Base-by-base conservation (phyloP, 2,888 invertebrate species). In the Automeris io region DNA sequence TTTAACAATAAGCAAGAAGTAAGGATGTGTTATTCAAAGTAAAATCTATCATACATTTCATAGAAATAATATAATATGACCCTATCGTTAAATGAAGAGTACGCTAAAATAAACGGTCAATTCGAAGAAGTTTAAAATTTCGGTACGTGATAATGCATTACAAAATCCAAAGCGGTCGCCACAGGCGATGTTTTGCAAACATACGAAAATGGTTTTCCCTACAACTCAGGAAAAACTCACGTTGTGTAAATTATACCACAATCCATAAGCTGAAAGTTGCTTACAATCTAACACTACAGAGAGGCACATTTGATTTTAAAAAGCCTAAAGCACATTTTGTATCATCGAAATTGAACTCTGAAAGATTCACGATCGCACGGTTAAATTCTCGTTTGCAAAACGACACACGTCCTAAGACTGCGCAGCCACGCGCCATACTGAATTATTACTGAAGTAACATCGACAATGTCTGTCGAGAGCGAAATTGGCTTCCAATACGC, bases 401-500 rank as follows among this genome's bases (percentile, higher is more conserved):
- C 46, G 44, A 57, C 49, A 55, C 68, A 60, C 74, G 72, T 65
- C 68, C 59, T 48, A 41, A 49, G 47, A 46, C 58, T 54, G 63
- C 73, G 73, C 71, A 61, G 70, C 72, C 78, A 73, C 74, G 77
- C 80, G 80, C 69, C 61, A 47, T 64, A 83, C 83, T 83, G 73
- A 80, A 76, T 80, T 74, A 78, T 76, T 74, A 62, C 66, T 60
- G 54, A 63, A 51, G 60, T 64, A 52, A 63, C 57, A 60, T 69
- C 67, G 54, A 68, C 64, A 64, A 59, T 61, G 58, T 59, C 69
- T 59, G 70, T 69, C 50, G 76, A 80, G 78, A 81, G 79, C 80
- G 81, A 81, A 83, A 81, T 81, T 77, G 64, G 64, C 72, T 79
- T 78, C 65, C 59, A 66, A 72, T 64, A 66, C 46, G 48, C 56